Evolutionary conservation across 53 echinoderm and acorn worm species (phyloP), one percentile per base, ranked within the genome.

Genomic region (Crossaster papposus): DNA sequence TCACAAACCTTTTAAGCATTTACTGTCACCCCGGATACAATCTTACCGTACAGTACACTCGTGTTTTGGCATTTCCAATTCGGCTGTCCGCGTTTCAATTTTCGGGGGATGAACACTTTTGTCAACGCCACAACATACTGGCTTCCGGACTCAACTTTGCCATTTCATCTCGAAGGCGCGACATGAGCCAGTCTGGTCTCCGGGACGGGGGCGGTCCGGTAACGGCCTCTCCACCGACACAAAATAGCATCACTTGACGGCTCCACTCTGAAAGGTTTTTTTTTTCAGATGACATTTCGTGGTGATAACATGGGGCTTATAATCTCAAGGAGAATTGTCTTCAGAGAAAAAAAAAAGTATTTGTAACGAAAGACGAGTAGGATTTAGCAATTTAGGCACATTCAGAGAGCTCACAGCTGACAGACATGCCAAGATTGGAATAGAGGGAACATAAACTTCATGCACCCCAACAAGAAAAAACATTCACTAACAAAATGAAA

Each of bases 241-340:
- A n/a, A 44, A 44, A 44, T 44, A 14, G 37, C 2, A 24, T 13
- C 68, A 28, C 65, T n/a, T 7, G 65, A 14, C 14, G n/a, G 26
- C 12, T n/a, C 51, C 72, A 24, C 53, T 84, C 84, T 84, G 84
- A 4, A 84, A 84, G n/a, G n/a, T n/a, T n/a, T n/a, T n/a, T n/a
- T n/a, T 29, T 81, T 81, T 81, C 36, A 14, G 34, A 13, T 26
- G 65, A 84, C 65, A 84, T 72, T 38, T 71, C 30, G n/a, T 83
- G 32, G 32, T 83, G 84, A 72, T 84, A 84, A 84, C 68, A 28
- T 9, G 68, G n/a, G 24, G 68, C 68, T 68, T 68, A 62, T 62
- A 26, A 26, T 10, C 24, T n/a, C n/a, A n/a, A 34, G 74, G 11
- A 35, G 2, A 33, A 24, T 18, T 31, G 36, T 74, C n/a, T n/a